Base-by-base conservation (phyloP, 1,140 invertebrate species). In the Phortica variegata region DNA sequence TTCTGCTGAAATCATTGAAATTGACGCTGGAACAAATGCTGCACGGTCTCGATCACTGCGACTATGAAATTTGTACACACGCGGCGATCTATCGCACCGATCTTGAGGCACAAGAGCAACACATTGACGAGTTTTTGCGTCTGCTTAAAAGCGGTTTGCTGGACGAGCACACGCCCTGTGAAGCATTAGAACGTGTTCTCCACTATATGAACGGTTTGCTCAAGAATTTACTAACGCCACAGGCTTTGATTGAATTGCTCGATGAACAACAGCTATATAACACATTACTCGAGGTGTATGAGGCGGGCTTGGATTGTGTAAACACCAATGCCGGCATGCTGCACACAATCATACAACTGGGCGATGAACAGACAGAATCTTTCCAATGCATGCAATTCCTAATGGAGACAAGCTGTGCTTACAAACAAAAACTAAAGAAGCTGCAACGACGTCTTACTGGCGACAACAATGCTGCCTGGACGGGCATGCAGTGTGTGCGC, bases 131-230 rank as follows among this genome's bases (percentile, higher is more conserved):
- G 20, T 88, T 91, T 57, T 86, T 97, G 37, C 91, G 96, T 37
- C 78, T 97, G 5, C 82, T 97, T 0, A 89, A 92, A 73, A 85
- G 87, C 38, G 90, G 91, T 74, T 88, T 88, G 78, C 78, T 97
- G 19, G 94, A 98, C 78, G 94, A 97, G 78, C 96, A 95, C 75
- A 84, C 92, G 23, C 83, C 87, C 2, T 82, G 90, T 43, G 92
- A 96, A 73, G 81, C 84, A 2, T 80, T 96, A 32, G 92, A 95
- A 63, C 91, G 90, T 51, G 89, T 87, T 47, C 85, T 91, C 37
- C 79, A 77, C n/a, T 95, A 93, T 70, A 91, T 96, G 60, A 83
- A 87, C 59, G 87, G 83, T 0, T 83, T 95, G 72, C 91, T 89
- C 70, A 84, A 84, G 3, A 83, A 90, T 2, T 80, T 95, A 23